phyloP scores from a whole-genome alignment of 2,797 vertebrate species.

The Syndactyla subalaris region DNA sequence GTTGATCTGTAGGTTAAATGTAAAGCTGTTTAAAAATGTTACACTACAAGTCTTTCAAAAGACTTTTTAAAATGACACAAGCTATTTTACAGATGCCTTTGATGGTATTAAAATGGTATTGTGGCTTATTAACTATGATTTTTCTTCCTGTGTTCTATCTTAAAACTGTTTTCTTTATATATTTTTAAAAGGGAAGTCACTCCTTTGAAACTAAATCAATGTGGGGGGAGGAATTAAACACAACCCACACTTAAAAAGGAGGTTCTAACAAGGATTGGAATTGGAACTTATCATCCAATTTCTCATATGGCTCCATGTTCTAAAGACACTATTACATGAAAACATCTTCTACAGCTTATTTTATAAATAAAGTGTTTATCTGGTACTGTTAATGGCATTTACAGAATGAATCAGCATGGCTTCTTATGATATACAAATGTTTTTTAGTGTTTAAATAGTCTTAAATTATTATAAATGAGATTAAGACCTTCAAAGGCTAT shows the following conservation, averaged over 20 bases:
- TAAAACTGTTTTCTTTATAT: background rate
- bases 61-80: slow-evolving; percentile 26
- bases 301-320: background rate
- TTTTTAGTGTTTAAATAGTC: background rate
- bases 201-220: slow-evolving; percentile 6
- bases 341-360: background rate
- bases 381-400: background rate
- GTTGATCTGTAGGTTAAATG: slow-evolving; percentile 24
- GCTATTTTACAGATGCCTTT: slow-evolving; percentile 38
- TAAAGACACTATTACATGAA: background rate
- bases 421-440: background rate
- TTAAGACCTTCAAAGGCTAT: background rate
- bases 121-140: slow-evolving; percentile 50
- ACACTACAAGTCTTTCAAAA: slow-evolving; percentile 21
- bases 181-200: background rate
- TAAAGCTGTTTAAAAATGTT: background rate
- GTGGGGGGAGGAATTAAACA: background rate
- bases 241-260: background rate
- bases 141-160: slow-evolving; percentile 10
- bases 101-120: slow-evolving; percentile 40
- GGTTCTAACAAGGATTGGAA: background rate
- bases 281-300: background rate
- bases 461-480: background rate
- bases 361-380: background rate
- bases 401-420: background rate